These are phyloP conservation scores for Eudorcas thomsonii DNA, from an alignment of 2,113 vertebrate genomes.

Conservation along the genomic window DNA sequence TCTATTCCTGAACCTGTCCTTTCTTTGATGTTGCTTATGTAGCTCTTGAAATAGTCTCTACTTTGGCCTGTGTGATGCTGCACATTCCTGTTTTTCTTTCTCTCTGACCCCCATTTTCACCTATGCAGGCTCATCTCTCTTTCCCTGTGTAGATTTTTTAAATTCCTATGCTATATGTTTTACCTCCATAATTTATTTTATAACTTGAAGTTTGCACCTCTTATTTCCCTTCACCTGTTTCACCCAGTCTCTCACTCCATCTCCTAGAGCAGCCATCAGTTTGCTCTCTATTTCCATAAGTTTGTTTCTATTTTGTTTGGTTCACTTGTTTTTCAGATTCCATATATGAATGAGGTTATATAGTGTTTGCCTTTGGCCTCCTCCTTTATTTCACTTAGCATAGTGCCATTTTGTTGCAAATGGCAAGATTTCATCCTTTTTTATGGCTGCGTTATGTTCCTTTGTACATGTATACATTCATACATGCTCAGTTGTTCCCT, in stretches of 20 bases:
- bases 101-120: neutral
- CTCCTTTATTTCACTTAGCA: neutral
- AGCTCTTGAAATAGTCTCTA: neutral
- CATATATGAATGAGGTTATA: neutral
- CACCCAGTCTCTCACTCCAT: neutral
- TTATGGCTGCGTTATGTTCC: neutral
- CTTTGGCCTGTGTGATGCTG: neutral
- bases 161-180: neutral
- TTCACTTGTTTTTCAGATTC: neutral
- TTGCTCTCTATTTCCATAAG: neutral
- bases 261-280: neutral
- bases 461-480: neutral
- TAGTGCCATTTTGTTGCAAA: neutral
- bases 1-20: neutral
- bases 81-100: neutral
- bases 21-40: neutral
- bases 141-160: neutral
- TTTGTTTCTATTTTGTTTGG: neutral
- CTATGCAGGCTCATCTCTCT: neutral
- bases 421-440: neutral
- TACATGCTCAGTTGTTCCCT: neutral
- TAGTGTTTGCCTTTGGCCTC: neutral
- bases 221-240: neutral
- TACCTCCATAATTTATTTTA: neutral
- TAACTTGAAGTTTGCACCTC: neutral